Percentiles rank a stretch among this genome's conserved stretches.
Evolutionary conservation across 2,797 vertebrate species (phyloP).

Genomic region (Micrastur ruficollis): DNA sequence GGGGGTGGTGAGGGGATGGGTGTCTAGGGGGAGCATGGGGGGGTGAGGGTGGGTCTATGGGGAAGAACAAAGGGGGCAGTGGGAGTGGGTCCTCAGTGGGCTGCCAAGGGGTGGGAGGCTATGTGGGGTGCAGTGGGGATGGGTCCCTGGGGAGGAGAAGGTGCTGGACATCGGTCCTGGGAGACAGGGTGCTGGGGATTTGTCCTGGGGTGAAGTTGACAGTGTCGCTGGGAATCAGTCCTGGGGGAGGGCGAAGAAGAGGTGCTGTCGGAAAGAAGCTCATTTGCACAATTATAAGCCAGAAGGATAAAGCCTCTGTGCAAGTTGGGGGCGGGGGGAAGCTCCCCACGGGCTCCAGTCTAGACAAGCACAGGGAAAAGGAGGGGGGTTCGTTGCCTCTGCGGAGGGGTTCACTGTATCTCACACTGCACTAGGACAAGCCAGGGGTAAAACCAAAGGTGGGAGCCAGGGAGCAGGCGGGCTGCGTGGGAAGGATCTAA

Average conservation of each 20-base stretch:
- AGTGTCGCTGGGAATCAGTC: background rate
- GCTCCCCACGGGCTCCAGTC: conserved; percentile 62
- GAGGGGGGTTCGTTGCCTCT: background rate
- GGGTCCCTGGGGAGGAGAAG: background rate
- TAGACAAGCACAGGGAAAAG: conserved; percentile 73
- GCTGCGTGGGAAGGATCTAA: conserved; percentile 68
- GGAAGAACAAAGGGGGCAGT: background rate
- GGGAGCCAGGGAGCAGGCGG: conserved; percentile 72
- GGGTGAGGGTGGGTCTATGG: background rate
- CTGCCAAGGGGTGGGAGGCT: background rate
- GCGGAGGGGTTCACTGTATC: conserved; percentile 32
- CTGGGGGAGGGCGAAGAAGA: background rate
- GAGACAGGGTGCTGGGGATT: background rate
- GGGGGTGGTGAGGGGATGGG: background rate
- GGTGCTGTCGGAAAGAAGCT: conserved; percentile 66
- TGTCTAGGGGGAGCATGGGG: background rate
- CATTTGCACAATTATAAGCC: conserved; percentile 80
- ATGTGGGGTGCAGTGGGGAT: background rate
- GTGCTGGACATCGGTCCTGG: accelerated
- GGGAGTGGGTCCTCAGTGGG: background rate
- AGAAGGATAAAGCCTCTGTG: conserved; percentile 72
- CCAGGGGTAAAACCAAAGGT: conserved; percentile 81
- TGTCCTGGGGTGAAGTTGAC: background rate
- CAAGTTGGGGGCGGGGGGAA: conserved; percentile 3
- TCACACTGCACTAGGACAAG: conserved; percentile 76